Evolutionary conservation across 2,888 invertebrate genomes (phyloP), one percentile per base, ranked within the genome.

Genomic region (Limnephilus marmoratus): DNA sequence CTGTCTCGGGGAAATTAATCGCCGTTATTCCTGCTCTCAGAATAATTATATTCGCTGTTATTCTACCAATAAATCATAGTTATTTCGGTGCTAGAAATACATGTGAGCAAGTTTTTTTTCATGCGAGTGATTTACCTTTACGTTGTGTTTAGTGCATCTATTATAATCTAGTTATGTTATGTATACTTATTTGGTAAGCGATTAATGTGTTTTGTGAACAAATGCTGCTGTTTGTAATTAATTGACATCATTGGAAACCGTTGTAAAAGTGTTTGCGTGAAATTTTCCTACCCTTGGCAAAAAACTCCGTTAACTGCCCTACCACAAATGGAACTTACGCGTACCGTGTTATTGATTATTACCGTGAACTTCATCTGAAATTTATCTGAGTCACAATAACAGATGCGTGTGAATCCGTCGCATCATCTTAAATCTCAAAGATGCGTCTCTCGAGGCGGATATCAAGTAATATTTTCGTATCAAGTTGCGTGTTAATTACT

Each of bases 311-410:
- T 24, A n/a, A 9, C 68, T 68, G 24, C 68, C 68, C 68, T 68
- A 68, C 68, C 68, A n/a, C 68, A 24, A 68, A 24, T n/a, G 68
- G 68, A 68, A 68, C 24, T 68, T 68, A 68, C 68, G 68, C 9
- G 5, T n/a, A 24, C 7, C 68, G 45, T 34, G 85, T 18, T 53
- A 91, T 91, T 37, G 91, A 91, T 91, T 91, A 88, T 87, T 4
- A 81, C n/a, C 49, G 29, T 31, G 81, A 83, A 45, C 85, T 68
- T 92, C 90, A 90, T 85, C 49, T 81, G 91, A 90, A 81, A 87
- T 85, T 90, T 89, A 45, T 41, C 41, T 93, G 93, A 93, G 90
- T 93, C 93, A 93, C 90, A 15, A 29, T 29, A 41, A 29, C 88
- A 37, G 41, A 85, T 45, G 41, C n/a, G 85, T 37, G 18, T 53